phyloP scores from a whole-genome alignment of 2,888 invertebrate genomes.

The Leptopilina myrica region DNA sequence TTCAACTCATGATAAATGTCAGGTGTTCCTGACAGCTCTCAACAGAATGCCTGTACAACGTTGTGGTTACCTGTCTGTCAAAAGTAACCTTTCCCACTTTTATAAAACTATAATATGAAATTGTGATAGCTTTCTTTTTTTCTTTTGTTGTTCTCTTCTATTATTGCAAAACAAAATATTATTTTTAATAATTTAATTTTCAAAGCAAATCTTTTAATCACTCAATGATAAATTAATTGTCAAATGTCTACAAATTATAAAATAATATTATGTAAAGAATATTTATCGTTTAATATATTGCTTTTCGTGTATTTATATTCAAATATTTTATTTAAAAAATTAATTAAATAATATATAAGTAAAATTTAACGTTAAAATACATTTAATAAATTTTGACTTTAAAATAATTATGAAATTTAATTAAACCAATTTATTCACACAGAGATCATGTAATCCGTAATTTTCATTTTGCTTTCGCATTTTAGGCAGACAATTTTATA shows the following conservation, averaged over 20 bases:
- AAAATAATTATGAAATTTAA: not conserved
- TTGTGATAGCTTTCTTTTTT: not conserved
- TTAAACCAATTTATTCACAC: not conserved
- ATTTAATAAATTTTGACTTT: not conserved
- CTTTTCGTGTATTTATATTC: too few relatives aligned
- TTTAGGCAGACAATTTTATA: not conserved
- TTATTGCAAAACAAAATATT: too few relatives aligned
- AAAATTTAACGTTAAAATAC: not conserved
- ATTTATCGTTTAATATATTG: too few relatives aligned
- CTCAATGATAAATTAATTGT: too few relatives aligned
- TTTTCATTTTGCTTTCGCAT: not conserved
- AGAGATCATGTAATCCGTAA: not conserved
- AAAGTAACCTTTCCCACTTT: conserved; percentile 6
- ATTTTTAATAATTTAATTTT: too few relatives aligned
- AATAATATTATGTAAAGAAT: too few relatives aligned
- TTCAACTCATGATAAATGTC: conserved; percentile 20
- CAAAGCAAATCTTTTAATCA: too few relatives aligned
- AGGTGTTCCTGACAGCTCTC: conserved; percentile 5
- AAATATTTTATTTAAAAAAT: too few relatives aligned
- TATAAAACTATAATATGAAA: conserved; percentile 4
- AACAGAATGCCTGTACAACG: not conserved
- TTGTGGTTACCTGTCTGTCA: conserved; percentile 8
- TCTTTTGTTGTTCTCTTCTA: not conserved
- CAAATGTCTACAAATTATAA: too few relatives aligned
- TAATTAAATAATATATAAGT: not conserved